These are phyloP conservation scores for Amphiprion percula DNA, from an alignment of 2,113 vertebrate genomes.

Conservation along the genomic window DNA sequence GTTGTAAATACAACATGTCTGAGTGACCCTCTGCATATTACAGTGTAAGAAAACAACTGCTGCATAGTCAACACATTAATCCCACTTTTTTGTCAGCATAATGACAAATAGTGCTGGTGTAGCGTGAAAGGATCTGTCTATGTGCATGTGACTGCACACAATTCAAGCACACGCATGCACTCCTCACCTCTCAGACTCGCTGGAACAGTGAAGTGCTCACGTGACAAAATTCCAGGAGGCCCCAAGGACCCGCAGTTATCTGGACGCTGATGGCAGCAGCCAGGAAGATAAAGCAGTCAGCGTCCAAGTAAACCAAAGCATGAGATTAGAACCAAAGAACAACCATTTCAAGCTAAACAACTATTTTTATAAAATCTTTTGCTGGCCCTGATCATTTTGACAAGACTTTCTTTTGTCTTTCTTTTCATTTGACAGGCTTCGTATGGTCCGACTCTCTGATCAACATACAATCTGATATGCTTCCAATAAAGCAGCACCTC, in stretches of 20 bases:
- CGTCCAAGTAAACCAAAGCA: slow-evolving; percentile 27
- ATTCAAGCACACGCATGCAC: background rate
- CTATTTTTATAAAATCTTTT: background rate
- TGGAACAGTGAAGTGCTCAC: slow-evolving; percentile 43
- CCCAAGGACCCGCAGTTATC: slow-evolving; percentile 41
- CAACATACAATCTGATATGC: background rate
- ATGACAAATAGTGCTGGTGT: background rate
- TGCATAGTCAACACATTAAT: background rate
- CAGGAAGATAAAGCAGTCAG: slow-evolving; percentile 35
- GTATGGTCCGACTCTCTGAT: background rate
- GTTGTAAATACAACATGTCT: background rate
- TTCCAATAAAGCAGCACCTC: slow-evolving; percentile 2
- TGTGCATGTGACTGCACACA: background rate
- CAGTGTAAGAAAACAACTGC: background rate
- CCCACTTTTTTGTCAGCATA: background rate
- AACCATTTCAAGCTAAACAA: background rate
- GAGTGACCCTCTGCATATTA: background rate
- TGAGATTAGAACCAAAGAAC: background rate
- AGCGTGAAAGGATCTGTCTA: background rate
- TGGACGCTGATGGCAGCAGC: slow-evolving; percentile 27
- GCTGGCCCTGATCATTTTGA: background rate
- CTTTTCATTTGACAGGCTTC: background rate
- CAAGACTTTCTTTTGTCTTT: background rate
- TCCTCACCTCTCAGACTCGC: background rate
- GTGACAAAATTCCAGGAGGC: slow-evolving; percentile 61